phyloP scores from a whole-genome alignment of 2,888 invertebrate species.

The Calliphora vomitoria region DNA sequence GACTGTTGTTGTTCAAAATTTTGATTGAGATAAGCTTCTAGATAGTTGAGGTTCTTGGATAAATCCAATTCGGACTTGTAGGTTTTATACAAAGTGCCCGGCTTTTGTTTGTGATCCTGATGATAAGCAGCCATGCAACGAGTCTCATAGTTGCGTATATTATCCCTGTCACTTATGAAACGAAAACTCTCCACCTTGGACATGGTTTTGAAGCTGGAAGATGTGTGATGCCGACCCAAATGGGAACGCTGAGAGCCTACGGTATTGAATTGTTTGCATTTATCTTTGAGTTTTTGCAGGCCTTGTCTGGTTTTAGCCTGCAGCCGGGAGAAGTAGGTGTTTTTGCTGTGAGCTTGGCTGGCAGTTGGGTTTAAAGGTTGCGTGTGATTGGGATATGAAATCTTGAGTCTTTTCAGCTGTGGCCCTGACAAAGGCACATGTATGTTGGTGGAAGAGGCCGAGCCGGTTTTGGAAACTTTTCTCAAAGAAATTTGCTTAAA shows the following conservation, averaged over 20 bases:
- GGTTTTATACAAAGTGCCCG: constrained; percentile 83
- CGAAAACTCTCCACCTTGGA: constrained; percentile 83
- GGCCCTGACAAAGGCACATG: constrained; percentile 75
- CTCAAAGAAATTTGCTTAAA: constrained; percentile 81
- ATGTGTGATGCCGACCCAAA: constrained; percentile 64
- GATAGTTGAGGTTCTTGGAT: constrained; percentile 83
- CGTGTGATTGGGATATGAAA: constrained; percentile 83
- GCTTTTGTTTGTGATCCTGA: constrained; percentile 74
- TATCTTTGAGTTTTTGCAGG: constrained; percentile 83
- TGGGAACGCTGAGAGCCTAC: constrained; percentile 55
- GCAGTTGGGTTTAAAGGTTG: constrained; percentile 75
- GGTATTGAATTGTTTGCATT: constrained; percentile 82
- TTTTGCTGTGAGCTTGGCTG: constrained; percentile 47
- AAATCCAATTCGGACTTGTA: constrained; percentile 84
- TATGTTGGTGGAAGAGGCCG: constrained; percentile 58
- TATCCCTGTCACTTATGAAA: constrained; percentile 82
- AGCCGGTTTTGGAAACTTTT: constrained; percentile 76
- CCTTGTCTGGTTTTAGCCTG: constrained; percentile 83
- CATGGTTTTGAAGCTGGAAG: constrained; percentile 81
- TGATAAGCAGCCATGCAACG: constrained; percentile 78
- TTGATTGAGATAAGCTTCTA: constrained; percentile 84
- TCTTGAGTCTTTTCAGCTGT: constrained; percentile 81
- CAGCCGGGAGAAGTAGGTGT: constrained; percentile 81
- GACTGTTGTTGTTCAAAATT: constrained; percentile 82
- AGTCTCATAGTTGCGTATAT: constrained; percentile 82